Conservation (phyloP, 1,140 invertebrate species). For the Aphaenogaster ashmeadi region DNA sequence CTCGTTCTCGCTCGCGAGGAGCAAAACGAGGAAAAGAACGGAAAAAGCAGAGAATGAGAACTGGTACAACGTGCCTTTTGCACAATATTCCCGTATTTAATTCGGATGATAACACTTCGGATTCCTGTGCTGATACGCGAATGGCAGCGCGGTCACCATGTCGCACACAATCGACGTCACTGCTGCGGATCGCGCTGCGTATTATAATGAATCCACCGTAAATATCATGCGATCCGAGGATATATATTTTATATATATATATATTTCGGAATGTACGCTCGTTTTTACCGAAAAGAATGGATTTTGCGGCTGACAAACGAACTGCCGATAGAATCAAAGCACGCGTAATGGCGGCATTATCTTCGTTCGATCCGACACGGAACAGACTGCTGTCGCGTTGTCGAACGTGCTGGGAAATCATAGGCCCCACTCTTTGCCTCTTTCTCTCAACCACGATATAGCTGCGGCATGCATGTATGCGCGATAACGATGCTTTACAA, state of each 20-base stretch:
- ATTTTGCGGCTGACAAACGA: background rate
- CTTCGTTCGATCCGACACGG: slow-evolving; percentile 7
- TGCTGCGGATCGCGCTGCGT: background rate
- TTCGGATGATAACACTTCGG: background rate
- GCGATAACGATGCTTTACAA: background rate
- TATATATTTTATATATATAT: background rate
- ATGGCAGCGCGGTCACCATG: background rate
- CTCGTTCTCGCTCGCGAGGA: background rate
- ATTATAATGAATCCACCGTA: background rate
- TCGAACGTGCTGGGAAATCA: slow-evolving; percentile 44
- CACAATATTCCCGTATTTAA: background rate
- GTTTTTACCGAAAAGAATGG: background rate
- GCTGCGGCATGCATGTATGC: background rate
- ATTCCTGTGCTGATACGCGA: background rate
- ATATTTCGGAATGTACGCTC: background rate
- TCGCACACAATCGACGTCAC: background rate
- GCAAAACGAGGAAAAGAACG: background rate
- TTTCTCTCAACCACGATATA: slow-evolving; percentile 12
- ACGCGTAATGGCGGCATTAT: slow-evolving; percentile 34
- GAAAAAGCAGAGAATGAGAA: background rate
- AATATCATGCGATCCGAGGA: background rate
- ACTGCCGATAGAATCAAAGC: background rate
- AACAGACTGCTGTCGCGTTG: slow-evolving; percentile 46
- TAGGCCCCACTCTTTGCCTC: slow-evolving; percentile 61
- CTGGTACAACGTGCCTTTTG: background rate